Conservation (phyloP, 1,140 invertebrate species). For the Harlomillsia oculata region DNA sequence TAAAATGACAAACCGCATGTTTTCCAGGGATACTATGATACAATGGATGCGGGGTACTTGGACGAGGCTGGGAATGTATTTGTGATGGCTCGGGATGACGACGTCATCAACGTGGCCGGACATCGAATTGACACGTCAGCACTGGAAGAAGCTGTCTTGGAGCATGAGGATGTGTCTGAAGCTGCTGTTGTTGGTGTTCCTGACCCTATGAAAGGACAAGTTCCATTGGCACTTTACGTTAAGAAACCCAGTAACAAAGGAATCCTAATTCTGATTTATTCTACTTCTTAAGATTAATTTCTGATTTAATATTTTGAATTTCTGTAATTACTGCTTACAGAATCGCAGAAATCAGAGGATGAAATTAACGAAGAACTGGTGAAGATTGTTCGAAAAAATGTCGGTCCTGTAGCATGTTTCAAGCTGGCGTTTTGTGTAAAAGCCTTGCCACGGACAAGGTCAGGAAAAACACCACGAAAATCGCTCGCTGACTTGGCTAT, state of each 20-base stretch:
- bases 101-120: slow-evolving; percentile 92
- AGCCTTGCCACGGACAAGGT: slow-evolving; percentile 65
- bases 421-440: slow-evolving; percentile 62
- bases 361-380: slow-evolving; percentile 57
- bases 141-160: slow-evolving; percentile 76
- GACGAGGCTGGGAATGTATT: slow-evolving; percentile 76
- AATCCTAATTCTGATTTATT: background rate
- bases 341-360: slow-evolving; percentile 41
- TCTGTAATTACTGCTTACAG: slow-evolving; percentile 44
- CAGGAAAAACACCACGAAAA: slow-evolving; percentile 73
- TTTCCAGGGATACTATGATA: slow-evolving; percentile 82
- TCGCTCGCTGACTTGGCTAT: slow-evolving; percentile 71
- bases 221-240: slow-evolving; percentile 78
- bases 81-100: slow-evolving; percentile 81
- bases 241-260: slow-evolving; percentile 48
- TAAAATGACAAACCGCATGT: background rate
- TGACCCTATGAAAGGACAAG: slow-evolving; percentile 76
- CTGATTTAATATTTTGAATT: background rate
- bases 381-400: slow-evolving; percentile 59
- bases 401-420: slow-evolving; percentile 84
- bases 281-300: background rate
- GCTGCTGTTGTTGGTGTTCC: slow-evolving; percentile 79
- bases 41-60: slow-evolving; percentile 82
- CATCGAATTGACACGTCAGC: slow-evolving; percentile 78
- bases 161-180: slow-evolving; percentile 70